These are phyloP conservation scores for Caradrina kadenii DNA, from an alignment of 2,888 invertebrate species.

Conservation along the genomic window DNA sequence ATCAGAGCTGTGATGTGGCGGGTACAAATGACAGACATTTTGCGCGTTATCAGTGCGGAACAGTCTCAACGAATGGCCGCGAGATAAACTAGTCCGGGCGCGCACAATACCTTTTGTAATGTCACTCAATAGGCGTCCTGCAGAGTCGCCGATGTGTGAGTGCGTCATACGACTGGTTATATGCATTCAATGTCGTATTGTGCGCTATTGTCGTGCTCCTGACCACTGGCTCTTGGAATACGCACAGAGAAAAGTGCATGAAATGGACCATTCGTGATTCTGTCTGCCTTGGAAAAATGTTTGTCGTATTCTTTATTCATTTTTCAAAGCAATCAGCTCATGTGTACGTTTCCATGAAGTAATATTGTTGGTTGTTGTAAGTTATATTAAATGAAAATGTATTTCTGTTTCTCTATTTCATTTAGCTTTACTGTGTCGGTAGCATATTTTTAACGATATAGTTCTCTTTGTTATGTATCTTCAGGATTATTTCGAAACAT, in stretches of 20 bases:
- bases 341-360: neutral
- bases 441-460: neutral
- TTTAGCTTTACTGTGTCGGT: neutral
- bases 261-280: constrained; percentile 66
- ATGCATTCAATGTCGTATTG: constrained; percentile 80
- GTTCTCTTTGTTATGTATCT: neutral
- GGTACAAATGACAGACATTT: constrained; percentile 65
- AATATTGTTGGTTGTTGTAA: constrained; percentile 2
- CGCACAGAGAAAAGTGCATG: constrained; percentile 73
- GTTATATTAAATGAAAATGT: neutral
- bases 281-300: constrained; percentile 45
- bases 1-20: constrained; percentile 60
- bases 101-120: constrained; percentile 87
- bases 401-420: neutral
- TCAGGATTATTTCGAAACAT: neutral
- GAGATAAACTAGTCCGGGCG: constrained; percentile 83
- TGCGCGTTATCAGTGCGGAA: constrained; percentile 85
- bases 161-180: constrained; percentile 78
- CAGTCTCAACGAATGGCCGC: constrained; percentile 78
- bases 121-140: constrained; percentile 80
- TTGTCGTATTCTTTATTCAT: constrained; percentile 38
- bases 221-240: constrained; percentile 75
- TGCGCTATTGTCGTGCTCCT: constrained; percentile 76
- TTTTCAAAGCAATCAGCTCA: neutral
- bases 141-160: constrained; percentile 65